These are phyloP conservation scores for Caenorhabditis angaria DNA, from an alignment of 2,888 invertebrate genomes.

Conservation along the genomic window DNA sequence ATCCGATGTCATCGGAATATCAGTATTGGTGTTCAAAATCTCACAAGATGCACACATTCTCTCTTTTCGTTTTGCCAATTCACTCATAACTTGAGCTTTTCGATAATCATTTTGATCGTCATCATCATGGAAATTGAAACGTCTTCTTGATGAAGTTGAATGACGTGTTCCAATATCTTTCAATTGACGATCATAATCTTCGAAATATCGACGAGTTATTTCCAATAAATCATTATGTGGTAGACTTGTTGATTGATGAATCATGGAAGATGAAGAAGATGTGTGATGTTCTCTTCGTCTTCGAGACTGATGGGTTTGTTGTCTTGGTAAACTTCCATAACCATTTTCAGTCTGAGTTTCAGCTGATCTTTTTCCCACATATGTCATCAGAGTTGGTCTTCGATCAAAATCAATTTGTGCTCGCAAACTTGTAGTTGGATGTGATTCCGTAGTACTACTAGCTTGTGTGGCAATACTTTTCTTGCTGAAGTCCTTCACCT, in stretches of 20 bases:
- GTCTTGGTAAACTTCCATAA: conserved; percentile 16
- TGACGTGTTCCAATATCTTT: conserved; percentile 50
- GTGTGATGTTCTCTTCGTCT: conserved; percentile 33
- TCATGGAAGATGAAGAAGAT: neutral
- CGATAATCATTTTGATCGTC: conserved; percentile 76
- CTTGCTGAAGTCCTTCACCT: conserved; percentile 7
- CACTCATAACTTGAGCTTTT: conserved; percentile 76
- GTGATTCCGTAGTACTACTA: conserved; percentile 9
- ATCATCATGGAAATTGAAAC: conserved; percentile 70
- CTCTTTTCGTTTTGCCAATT: conserved; percentile 78
- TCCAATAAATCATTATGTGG: conserved; percentile 60
- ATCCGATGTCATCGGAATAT: conserved; percentile 47
- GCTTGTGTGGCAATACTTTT: conserved; percentile 31
- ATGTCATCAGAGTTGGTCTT: conserved; percentile 35
- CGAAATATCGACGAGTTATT: conserved; percentile 63
- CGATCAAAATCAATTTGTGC: conserved; percentile 46
- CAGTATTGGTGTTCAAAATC: conserved; percentile 36
- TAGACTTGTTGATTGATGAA: conserved; percentile 17
- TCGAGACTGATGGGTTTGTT: conserved; percentile 22
- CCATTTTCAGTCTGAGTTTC: conserved; percentile 56
- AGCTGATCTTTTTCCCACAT: conserved; percentile 43
- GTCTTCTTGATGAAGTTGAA: conserved; percentile 26
- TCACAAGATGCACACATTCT: conserved; percentile 74
- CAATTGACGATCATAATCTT: conserved; percentile 67
- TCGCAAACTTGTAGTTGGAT: conserved; percentile 46